A percentile compares a stretch with the other conserved stretches of the same genome.
These are phyloP conservation scores for Percina caprodes DNA, from an alignment of 2,113 vertebrate genomes.

Conservation along the genomic window DNA sequence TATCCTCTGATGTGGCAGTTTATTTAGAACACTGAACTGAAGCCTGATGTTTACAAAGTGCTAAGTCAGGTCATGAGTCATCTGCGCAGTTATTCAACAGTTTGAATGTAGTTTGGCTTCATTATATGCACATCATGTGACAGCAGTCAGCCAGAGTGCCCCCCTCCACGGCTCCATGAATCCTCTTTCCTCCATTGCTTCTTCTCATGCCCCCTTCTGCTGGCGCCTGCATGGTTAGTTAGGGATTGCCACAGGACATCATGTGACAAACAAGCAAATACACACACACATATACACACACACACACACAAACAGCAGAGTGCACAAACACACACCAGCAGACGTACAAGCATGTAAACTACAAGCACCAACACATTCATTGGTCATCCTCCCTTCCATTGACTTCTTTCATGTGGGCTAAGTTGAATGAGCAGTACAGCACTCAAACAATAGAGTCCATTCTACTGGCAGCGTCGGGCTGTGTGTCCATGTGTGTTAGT, in stretches of 20 bases:
- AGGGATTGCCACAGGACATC: conserved; percentile 85
- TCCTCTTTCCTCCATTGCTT: conserved; percentile 62
- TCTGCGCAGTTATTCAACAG: conserved; percentile 80
- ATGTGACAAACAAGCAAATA: conserved; percentile 86
- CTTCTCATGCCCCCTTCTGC: conserved; percentile 72
- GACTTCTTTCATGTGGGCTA: conserved; percentile 82
- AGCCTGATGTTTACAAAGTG: conserved; percentile 70
- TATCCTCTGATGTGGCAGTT: conserved; percentile 11
- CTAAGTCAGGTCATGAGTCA: conserved; percentile 83
- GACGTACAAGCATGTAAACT: conserved; percentile 60
- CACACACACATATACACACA: conserved; percentile 72
- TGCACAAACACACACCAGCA: conserved; percentile 58
- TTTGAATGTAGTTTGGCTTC: conserved; percentile 81
- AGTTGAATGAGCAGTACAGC: conserved; percentile 72
- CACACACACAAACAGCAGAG: conserved; percentile 60
- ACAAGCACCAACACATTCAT: conserved; percentile 76
- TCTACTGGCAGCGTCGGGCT: conserved; percentile 70
- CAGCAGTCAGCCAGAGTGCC: conserved; percentile 75
- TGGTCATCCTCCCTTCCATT: conserved; percentile 77
- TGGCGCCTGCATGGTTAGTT: conserved; percentile 88
- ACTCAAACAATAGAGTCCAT: conserved; percentile 81
- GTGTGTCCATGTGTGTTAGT: conserved; percentile 57
- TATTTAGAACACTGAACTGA: conserved; percentile 37
- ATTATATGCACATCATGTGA: conserved; percentile 86
- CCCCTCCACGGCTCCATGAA: conserved; percentile 61